A percentile compares a stretch with the other conserved stretches of the same genome.
Conservation (phyloP, 2,113 vertebrate genomes). For the Thoracochromis brauschi region DNA sequence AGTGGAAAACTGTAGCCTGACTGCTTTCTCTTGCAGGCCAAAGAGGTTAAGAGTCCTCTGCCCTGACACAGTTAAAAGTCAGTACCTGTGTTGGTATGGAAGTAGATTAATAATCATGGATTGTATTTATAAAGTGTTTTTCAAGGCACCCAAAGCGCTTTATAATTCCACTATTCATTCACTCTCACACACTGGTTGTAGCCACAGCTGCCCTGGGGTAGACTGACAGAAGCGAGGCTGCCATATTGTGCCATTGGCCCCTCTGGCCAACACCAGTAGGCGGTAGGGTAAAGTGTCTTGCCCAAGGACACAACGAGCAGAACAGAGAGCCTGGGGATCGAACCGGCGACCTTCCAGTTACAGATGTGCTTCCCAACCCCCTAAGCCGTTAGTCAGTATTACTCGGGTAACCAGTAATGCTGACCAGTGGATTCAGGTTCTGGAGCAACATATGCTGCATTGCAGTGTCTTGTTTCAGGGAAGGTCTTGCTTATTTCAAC, state of each 20-base stretch:
- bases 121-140: rapidly evolving
- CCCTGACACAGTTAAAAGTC: neutral
- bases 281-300: too few species aligned
- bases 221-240: too few species aligned
- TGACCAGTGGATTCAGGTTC: neutral
- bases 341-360: rapidly evolving
- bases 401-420: neutral
- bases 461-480: neutral
- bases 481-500: neutral
- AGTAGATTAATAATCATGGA: neutral
- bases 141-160: too few species aligned
- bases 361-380: too few species aligned
- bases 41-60: neutral
- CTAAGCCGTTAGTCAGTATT: neutral
- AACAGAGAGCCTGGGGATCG: rapidly evolving
- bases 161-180: too few species aligned
- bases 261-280: too few species aligned
- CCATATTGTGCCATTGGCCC: rapidly evolving
- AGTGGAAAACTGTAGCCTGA: neutral
- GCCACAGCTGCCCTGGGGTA: too few species aligned
- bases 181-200: too few species aligned
- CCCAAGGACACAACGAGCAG: too few species aligned
- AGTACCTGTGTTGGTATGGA: neutral
- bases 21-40: neutral
- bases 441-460: neutral